phyloP scores from a whole-genome alignment of 35 echinoderm and acorn worm genomes.

The Holothuria glaberrima region DNA sequence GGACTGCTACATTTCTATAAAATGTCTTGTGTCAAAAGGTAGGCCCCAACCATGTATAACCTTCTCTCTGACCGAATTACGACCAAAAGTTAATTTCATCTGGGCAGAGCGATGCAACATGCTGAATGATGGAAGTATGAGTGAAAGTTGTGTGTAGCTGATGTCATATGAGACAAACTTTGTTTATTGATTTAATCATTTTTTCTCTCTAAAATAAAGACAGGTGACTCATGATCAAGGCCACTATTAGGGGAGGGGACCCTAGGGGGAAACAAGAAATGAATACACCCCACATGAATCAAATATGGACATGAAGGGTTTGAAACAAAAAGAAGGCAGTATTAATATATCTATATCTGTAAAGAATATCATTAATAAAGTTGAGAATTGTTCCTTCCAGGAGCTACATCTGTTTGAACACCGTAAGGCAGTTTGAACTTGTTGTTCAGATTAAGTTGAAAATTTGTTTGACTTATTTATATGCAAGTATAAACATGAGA shows the following conservation, averaged over 20 bases:
- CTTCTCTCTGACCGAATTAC: no score
- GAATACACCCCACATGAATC: neutral
- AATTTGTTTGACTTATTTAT: no score
- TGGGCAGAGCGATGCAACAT: neutral
- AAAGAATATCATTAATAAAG: no score
- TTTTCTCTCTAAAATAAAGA: neutral
- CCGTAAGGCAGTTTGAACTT: no score
- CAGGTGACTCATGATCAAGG: neutral
- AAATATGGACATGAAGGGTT: neutral
- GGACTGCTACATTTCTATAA: no score
- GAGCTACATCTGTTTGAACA: no score
- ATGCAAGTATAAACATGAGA: no score
- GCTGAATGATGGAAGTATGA: neutral
- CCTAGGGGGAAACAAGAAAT: neutral
- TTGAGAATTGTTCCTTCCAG: no score
- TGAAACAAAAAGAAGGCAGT: neutral
- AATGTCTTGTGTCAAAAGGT: no score
- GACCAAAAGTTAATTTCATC: constrained; percentile 14
- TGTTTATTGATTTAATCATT: constrained; percentile 31
- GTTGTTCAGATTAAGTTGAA: no score
- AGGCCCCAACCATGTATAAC: no score
- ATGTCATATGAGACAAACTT: constrained; percentile 7
- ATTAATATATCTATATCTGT: neutral
- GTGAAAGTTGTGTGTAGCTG: neutral
- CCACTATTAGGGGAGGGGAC: neutral